Base-by-base conservation (phyloP, 2,888 invertebrate species). In the Pycnomerus fuliginosus region DNA sequence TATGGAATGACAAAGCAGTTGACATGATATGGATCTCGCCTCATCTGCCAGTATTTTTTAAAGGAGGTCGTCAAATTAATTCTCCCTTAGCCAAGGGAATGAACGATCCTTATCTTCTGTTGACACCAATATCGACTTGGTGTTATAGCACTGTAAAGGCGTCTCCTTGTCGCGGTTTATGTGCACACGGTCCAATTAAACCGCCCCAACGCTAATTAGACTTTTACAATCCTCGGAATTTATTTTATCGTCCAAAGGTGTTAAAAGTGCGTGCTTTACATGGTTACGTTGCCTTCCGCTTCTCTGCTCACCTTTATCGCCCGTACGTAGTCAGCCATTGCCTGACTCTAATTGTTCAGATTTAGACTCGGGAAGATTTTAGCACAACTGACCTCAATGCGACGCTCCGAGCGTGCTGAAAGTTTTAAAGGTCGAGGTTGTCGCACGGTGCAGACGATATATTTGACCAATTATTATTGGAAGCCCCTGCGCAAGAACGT, bases 381-480 rank as follows among this genome's bases (percentile, higher is more conserved):
- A 33, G 38, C 27, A 44, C 36, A n/a, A n/a, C n/a, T n/a, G n/a
- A n/a, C n/a, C n/a, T n/a, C n/a, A n/a, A n/a, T n/a, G n/a, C n/a
- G n/a, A n/a, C 38, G 38, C 38, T 38, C 20, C 20, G 20, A 7
- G 20, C 20, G 14, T 4, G 15, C 41, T 17, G 16, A 11, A 15
- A 27, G 24, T 39, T 37, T 37, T 10, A 36, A 35, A 22, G 41
- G 40, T 45, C 38, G 29, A 12, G 14, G n/a, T 14, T 17, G 28
- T 52, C 44, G 61, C 60, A 62, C 65, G 61, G 61, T 56, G 53
- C 60, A 58, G 63, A 63, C 66, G 61, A 69, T 69, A 68, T 69
- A 69, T 69, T 68, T 67, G 65, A 69, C 67, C 68, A 69, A 69
- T 69, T 69, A 69, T 68, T 68, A 69, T 63, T 64, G 60, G 52